A percentile compares a stretch with the other conserved stretches of the same genome.
Evolutionary conservation across 2,113 vertebrate species (phyloP).

Genomic region (Leiothrix lutea): DNA sequence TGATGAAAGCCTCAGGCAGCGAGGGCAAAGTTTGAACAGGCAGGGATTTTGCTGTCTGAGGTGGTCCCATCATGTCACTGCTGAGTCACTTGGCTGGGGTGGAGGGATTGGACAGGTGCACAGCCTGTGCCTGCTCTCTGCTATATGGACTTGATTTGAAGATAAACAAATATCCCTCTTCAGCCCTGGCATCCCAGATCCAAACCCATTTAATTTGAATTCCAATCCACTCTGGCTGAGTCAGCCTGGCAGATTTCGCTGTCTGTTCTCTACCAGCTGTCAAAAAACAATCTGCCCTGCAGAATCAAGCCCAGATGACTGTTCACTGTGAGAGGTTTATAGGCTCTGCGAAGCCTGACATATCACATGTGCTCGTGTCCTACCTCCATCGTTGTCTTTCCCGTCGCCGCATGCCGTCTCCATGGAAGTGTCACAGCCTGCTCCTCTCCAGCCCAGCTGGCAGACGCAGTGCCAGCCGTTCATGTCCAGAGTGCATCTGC

Average conservation of each 20-base stretch:
- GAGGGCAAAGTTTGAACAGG: background rate
- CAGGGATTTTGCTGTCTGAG: background rate
- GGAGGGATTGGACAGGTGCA: background rate
- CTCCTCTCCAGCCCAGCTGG: conserved; percentile 97
- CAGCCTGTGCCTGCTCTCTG: background rate
- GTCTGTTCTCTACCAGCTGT: conserved; percentile 38
- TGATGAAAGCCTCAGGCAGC: background rate
- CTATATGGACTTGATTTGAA: background rate
- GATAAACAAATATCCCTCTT: background rate
- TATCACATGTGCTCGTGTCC: background rate
- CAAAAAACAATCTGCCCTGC: conserved; percentile 9
- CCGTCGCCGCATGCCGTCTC: conserved; percentile 93
- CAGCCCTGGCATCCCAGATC: background rate
- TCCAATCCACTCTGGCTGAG: background rate
- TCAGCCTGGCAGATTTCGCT: background rate
- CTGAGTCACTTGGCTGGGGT: background rate
- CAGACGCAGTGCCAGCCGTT: conserved; percentile 97
- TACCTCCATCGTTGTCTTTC: conserved; percentile 99
- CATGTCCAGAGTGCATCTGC: conserved; percentile 95
- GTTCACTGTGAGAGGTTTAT: background rate
- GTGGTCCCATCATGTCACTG: background rate
- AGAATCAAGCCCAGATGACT: conserved; percentile 11
- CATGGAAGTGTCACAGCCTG: conserved; percentile 96
- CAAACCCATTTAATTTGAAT: background rate
- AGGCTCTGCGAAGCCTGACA: background rate